Base-by-base conservation (phyloP, 2,797 vertebrate genomes). In the Anas bahamensis region DNA sequence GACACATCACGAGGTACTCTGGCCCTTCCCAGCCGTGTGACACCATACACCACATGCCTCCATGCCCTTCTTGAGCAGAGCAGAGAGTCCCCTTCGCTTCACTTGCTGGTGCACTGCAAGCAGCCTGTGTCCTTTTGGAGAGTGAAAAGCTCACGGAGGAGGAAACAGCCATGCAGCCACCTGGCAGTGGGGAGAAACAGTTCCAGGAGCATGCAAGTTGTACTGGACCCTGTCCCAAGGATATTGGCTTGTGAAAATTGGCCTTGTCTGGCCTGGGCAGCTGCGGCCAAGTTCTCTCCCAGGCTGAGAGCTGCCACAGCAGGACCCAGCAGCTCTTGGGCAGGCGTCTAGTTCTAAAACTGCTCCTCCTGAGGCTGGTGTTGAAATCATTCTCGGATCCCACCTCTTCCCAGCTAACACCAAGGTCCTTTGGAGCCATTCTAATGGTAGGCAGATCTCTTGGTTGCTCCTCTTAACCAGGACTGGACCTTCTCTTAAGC, bases 251-350 rank as follows among this genome's bases (percentile, higher is more conserved):
- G 7, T 48, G 60, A 39, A 35, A 48, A 90, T 59, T 59, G 37
- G n/a, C 17, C 17, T 64, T 33, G 42, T 52, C 37, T 52, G 42
- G 50, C 28, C 23, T 42, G 53, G 48, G 24, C 2, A 17, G 55
- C 73, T 89, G 76, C 21, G 59, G 46, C 28, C 68, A 88, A 57
- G 79, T 90, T 95, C 92, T 76, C 92, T 94, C 84, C 93, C 13
- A 19, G 94, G 76, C 86, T 90, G 82, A 56, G 59, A 78, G 73
- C 63, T 83, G 81, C 66, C 90, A 94, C 76, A 87, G 93, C 93
- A 96, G 84, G 55, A 82, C 10, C 17, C 3, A 6, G 23, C 69
- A 77, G 35, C 44, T 74, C 24, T 29, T n/a, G 44, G 17, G 23
- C 60, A 31, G 13, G 59, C 3, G 0, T 28, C 41, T 57, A 10